Conservation (phyloP, 2,113 vertebrate species). For the Alethe diademata region DNA sequence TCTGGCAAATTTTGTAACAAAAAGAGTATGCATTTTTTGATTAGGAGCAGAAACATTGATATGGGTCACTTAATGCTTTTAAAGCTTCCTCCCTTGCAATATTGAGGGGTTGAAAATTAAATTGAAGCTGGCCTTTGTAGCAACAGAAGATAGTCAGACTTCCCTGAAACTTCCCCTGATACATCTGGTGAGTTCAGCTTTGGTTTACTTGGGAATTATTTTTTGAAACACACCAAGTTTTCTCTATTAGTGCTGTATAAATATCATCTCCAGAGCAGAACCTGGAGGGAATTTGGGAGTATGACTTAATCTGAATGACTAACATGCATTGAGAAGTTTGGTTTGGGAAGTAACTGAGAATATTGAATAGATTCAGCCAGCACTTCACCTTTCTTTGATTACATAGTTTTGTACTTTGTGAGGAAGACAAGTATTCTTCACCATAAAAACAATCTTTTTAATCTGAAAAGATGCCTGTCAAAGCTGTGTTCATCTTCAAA, state of each 20-base stretch:
- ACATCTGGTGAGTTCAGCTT: not conserved
- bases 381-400: not conserved
- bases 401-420: not conserved
- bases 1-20: not conserved
- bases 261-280: constrained; percentile 22
- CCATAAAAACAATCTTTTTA: not conserved
- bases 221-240: constrained; percentile 38
- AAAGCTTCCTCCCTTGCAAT: not conserved
- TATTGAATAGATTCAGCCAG: not conserved
- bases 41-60: not conserved
- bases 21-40: not conserved
- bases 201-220: constrained; percentile 35
- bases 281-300: constrained; percentile 33
- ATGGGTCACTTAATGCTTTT: not conserved
- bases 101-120: not conserved
- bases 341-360: constrained; percentile 32
- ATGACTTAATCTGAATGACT: constrained; percentile 51
- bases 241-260: constrained; percentile 46
- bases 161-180: not conserved
- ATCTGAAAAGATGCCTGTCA: not conserved
- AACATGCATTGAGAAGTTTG: constrained; percentile 31
- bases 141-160: not conserved
- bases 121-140: not conserved
- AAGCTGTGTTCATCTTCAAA: not conserved
- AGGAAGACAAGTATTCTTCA: not conserved